Conservation (phyloP, 2,113 vertebrate genomes). For the Thermophis baileyi region DNA sequence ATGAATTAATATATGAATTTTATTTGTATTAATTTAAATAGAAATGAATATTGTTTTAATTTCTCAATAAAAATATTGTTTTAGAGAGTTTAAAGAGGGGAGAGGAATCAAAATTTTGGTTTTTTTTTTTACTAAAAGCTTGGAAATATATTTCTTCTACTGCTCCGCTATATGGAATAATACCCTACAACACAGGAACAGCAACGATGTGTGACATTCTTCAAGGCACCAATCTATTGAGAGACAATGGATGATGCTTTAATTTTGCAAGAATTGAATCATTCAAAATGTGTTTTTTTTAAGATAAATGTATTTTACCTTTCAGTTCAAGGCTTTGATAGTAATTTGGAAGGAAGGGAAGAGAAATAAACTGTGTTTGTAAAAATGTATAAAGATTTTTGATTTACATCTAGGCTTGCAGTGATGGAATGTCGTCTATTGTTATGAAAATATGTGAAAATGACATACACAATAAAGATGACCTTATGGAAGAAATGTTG, state of each 20-base stretch:
- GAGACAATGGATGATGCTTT: not conserved
- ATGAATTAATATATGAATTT: not conserved
- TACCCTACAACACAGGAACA: not conserved
- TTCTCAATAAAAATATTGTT: not conserved
- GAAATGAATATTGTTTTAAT: not conserved
- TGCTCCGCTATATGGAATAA: not conserved
- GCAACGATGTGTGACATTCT: not conserved
- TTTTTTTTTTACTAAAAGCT: not conserved
- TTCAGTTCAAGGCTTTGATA: not conserved
- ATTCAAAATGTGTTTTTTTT: not conserved
- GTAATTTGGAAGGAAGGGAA: not conserved
- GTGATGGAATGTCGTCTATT: not conserved
- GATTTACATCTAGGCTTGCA: not conserved
- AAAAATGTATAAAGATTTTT: not conserved
- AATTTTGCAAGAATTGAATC: not conserved
- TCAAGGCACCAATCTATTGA: not conserved
- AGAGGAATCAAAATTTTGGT: not conserved
- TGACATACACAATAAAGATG: not conserved
- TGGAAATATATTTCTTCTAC: not conserved
- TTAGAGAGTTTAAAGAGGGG: not conserved
- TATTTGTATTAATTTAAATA: not conserved
- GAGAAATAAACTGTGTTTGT: not conserved
- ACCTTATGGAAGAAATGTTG: not conserved
- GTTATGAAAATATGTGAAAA: not conserved
- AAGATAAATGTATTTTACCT: not conserved